Percentiles rank a stretch among this genome's conserved stretches.
Conservation (phyloP, 2,888 invertebrate species). For the Tribolium freemani region DNA sequence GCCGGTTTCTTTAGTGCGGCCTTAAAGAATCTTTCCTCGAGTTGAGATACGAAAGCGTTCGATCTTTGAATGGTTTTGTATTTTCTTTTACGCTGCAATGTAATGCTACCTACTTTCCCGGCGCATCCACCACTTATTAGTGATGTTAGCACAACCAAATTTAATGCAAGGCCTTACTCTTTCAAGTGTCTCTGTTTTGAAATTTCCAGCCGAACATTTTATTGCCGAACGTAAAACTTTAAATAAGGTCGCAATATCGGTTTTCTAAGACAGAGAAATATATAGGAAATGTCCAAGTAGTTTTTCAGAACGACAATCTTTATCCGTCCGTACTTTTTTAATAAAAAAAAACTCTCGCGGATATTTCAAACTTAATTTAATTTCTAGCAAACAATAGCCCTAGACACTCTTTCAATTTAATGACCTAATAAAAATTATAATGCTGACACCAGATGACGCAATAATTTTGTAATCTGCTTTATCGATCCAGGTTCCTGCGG, state of each 20-base stretch:
- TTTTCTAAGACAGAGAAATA: conserved; percentile 11
- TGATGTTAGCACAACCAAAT: neutral
- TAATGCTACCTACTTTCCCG: neutral
- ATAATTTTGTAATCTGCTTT: neutral
- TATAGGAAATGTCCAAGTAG: conserved; percentile 10
- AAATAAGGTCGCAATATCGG: conserved; percentile 24
- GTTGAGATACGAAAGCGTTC: conserved; percentile 10
- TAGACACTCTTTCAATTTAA: neutral
- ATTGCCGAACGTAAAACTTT: conserved; percentile 33
- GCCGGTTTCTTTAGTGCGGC: conserved; percentile 2
- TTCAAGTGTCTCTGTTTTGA: conserved; percentile 24
- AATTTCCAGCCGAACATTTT: conserved; percentile 29
- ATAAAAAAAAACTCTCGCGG: neutral
- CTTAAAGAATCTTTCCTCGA: conserved; percentile 11
- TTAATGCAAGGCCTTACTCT: neutral
- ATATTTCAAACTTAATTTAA: neutral
- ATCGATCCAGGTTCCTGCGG: neutral
- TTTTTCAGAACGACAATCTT: neutral
- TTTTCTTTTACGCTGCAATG: neutral
- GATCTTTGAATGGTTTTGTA: neutral
- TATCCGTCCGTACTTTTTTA: neutral
- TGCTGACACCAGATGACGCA: conserved; percentile 9
- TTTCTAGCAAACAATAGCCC: neutral
- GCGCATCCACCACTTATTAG: neutral
- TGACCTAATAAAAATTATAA: conserved; percentile 18